phyloP scores from a whole-genome alignment of 2,888 invertebrate species.

The Stramonita haemastoma region DNA sequence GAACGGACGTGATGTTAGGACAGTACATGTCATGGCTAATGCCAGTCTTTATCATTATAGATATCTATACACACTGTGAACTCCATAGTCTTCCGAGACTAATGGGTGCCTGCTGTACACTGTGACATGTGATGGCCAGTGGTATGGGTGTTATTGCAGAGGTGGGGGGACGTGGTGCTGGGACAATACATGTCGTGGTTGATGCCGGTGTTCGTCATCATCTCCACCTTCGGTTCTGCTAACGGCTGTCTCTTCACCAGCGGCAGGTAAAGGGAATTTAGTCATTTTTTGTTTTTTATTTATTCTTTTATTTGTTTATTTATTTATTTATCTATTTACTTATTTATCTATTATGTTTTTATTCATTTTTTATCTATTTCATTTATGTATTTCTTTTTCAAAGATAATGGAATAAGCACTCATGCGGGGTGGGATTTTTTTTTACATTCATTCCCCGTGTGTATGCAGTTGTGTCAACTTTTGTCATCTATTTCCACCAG shows the following conservation, averaged over 20 bases:
- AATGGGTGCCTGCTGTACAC: no score
- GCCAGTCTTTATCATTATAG: conserved; percentile 72
- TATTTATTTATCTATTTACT: not conserved
- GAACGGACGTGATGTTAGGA: conserved; percentile 67
- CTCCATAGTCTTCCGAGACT: no score
- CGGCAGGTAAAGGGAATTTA: conserved; percentile 79
- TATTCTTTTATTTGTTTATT: not conserved
- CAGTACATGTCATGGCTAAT: conserved; percentile 72
- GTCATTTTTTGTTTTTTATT: no score
- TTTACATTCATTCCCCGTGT: no score
- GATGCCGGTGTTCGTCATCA: conserved; percentile 75
- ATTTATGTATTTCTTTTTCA: not conserved
- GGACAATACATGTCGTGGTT: conserved; percentile 72
- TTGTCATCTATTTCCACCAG: no score
- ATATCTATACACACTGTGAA: no score
- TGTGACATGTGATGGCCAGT: not conserved
- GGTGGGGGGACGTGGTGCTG: conserved; percentile 71
- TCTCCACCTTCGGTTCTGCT: conserved; percentile 80
- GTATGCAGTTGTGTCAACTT: no score
- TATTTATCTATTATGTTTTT: no score
- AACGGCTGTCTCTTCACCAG: conserved; percentile 76
- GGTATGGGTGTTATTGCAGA: conserved; percentile 53
- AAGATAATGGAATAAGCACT: no score
- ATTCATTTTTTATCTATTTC: no score
- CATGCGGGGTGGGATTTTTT: no score